A percentile compares a stretch with the other conserved stretches of the same genome.
phyloP scores from a whole-genome alignment of 2,797 vertebrate species.

The Sardinella longiceps region DNA sequence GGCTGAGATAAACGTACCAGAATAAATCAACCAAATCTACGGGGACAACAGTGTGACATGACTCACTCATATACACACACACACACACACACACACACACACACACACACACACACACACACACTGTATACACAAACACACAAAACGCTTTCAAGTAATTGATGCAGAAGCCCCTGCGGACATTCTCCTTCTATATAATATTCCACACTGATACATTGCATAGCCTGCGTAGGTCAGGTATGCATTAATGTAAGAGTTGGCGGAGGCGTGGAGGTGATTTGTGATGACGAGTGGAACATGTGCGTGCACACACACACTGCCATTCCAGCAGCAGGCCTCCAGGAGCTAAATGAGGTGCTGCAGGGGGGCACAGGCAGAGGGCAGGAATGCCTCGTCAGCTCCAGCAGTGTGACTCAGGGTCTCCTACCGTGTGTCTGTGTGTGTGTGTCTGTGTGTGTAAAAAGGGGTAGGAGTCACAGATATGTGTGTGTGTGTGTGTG shows the following conservation, averaged over 20 bases:
- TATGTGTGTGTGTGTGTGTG: constrained; percentile 8
- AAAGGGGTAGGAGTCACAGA: too few relatives aligned
- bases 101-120: background rate
- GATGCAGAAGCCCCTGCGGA: background rate
- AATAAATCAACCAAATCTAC: background rate
- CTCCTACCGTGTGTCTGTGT: background rate
- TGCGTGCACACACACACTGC: background rate
- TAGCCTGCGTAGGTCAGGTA: constrained; percentile 17
- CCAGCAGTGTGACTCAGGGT: background rate
- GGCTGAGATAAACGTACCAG: background rate
- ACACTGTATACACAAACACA: too few relatives aligned
- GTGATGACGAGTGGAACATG: background rate
- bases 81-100: background rate
- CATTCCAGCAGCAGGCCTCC: background rate
- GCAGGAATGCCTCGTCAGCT: constrained; percentile 5
- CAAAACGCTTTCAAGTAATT: background rate
- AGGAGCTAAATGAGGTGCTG: background rate
- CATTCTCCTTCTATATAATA: background rate
- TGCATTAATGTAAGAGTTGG: constrained; percentile 10
- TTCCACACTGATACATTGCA: background rate
- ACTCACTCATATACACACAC: background rate
- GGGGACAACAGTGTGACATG: background rate
- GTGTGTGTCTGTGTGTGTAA: background rate
- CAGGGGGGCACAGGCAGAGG: background rate
- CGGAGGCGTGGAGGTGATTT: background rate